Evolutionary conservation across 2,113 vertebrate species (phyloP).

Genomic region (Montifringilla adamsi): DNA sequence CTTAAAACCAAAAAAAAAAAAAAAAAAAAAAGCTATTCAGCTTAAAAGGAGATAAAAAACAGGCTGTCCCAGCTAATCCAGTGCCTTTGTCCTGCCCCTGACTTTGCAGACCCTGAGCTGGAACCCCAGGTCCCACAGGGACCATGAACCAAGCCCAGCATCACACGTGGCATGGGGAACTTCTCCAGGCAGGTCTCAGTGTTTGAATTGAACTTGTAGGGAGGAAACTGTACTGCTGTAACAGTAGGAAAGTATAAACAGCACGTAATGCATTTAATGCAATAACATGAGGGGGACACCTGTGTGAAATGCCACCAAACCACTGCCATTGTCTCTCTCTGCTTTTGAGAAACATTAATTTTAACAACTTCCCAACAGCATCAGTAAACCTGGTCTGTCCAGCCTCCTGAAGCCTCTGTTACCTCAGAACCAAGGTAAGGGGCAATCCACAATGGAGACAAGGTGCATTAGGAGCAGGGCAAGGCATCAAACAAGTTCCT

Average conservation of each 20-base stretch:
- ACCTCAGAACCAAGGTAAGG: background rate
- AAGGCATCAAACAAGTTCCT: background rate
- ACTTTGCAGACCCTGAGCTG: background rate
- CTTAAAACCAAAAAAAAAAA: background rate
- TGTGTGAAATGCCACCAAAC: background rate
- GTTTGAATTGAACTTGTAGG: background rate
- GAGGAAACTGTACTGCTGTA: background rate
- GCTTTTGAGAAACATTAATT: background rate
- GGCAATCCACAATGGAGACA: background rate
- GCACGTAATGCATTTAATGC: background rate
- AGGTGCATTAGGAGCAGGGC: background rate
- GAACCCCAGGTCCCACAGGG: background rate
- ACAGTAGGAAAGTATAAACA: background rate
- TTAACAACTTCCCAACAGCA: background rate
- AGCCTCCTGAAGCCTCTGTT: background rate
- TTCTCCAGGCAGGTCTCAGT: background rate
- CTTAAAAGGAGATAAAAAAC: background rate
- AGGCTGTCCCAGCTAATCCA: background rate
- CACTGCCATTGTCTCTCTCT: no score
- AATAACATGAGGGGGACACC: background rate
- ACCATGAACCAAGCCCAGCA: rapidly evolving
- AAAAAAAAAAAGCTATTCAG: background rate
- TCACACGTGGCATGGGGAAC: rapidly evolving
- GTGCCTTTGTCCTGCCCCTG: background rate
- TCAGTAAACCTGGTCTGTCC: background rate